These are phyloP conservation scores for Phenganax stokvisi DNA, from an alignment of 92 coral and sea anemone species.

Conservation along the genomic window DNA sequence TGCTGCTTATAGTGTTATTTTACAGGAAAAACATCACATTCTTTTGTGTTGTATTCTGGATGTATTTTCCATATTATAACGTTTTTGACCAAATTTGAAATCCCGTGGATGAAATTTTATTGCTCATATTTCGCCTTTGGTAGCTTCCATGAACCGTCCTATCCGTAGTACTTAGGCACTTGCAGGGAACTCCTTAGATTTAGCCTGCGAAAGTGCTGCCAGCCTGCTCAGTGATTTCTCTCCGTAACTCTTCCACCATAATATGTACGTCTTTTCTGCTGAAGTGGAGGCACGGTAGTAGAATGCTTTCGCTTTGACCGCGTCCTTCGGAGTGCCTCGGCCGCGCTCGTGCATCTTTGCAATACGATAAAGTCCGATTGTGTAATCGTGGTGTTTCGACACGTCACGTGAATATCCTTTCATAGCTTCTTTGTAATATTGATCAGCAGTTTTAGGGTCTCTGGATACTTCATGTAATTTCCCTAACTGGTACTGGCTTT, in stretches of 20 bases:
- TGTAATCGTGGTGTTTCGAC: constrained; percentile 40
- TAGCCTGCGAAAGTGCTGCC: constrained; percentile 6
- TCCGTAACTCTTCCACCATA: constrained; percentile 40
- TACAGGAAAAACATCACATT: too few species aligned
- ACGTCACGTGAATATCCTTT: constrained; percentile 39
- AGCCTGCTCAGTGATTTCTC: constrained; percentile 36
- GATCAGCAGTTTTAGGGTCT: constrained; percentile 24
- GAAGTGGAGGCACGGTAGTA: constrained; percentile 40
- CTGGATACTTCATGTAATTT: constrained; percentile 1
- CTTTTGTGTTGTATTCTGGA: too few species aligned
- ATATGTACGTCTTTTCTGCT: constrained; percentile 33
- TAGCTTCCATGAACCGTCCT: not conserved
- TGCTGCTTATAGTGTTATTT: not conserved
- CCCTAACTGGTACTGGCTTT: constrained; percentile 40
- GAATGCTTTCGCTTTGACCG: constrained; percentile 32
- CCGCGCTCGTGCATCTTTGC: constrained; percentile 41
- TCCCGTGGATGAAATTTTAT: too few species aligned
- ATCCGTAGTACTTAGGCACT: not conserved
- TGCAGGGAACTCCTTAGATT: not conserved
- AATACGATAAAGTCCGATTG: constrained; percentile 39
- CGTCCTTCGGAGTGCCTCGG: constrained; percentile 28
- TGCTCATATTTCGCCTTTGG: too few species aligned
- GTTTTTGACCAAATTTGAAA: not conserved
- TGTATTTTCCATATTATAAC: not conserved
- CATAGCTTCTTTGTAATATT: constrained; percentile 31